Evolutionary conservation across 2,888 invertebrate genomes (phyloP).

Genomic region (Dynastes hyllus): DNA sequence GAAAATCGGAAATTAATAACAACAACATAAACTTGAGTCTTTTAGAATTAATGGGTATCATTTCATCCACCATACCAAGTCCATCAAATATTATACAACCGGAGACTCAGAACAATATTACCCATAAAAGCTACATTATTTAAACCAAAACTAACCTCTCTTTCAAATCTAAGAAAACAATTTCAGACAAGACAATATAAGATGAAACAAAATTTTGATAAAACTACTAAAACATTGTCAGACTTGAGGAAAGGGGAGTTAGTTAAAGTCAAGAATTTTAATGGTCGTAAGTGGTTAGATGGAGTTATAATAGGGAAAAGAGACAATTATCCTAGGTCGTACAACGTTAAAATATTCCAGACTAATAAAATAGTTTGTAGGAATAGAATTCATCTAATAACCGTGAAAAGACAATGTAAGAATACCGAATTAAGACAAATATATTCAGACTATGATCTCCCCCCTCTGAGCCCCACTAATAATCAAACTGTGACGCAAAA

Average conservation of each 20-base stretch:
- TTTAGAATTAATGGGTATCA: constrained; percentile 22
- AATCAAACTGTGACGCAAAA: background rate
- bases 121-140: background rate
- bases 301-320: constrained; percentile 3
- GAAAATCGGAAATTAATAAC: constrained; percentile 14
- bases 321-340: background rate
- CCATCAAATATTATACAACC: constrained; percentile 4
- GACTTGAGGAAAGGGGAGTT: background rate
- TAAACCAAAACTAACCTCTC: constrained; percentile 21
- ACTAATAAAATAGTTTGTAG: background rate
- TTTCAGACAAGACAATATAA: background rate
- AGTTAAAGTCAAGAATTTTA: background rate
- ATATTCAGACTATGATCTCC: background rate
- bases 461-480: background rate
- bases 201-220: constrained; percentile 25
- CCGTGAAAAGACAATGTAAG: background rate
- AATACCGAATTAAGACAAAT: background rate
- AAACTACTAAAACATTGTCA: constrained; percentile 6
- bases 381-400: background rate
- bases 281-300: constrained; percentile 10
- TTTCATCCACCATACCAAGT: constrained; percentile 5
- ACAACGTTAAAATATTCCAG: background rate
- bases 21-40: background rate
- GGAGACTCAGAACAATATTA: constrained; percentile 5
- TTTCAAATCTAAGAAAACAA: background rate